Evolutionary conservation across 2,113 vertebrate species (phyloP).

Genomic region (Eonycteris spelaea): DNA sequence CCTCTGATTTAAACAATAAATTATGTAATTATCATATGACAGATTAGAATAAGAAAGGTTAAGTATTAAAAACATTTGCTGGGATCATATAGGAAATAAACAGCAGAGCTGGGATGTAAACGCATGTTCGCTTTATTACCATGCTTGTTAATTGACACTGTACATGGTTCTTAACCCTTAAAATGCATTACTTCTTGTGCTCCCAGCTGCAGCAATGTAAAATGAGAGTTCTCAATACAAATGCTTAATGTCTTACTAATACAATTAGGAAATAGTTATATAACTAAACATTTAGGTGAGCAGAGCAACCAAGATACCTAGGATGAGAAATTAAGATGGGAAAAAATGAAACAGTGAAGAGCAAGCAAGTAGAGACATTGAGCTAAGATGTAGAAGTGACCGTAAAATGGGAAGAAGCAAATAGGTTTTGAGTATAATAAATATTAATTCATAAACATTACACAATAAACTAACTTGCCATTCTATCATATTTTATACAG

Average conservation of each 20-base stretch:
- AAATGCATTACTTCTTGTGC: background rate
- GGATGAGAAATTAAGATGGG: background rate
- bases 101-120: background rate
- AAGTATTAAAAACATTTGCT: background rate
- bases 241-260: background rate
- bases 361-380: background rate
- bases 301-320: background rate
- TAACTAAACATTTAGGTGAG: background rate
- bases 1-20: background rate
- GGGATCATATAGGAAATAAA: background rate
- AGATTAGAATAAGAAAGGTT: background rate
- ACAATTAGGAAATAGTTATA: background rate
- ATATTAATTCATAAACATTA: background rate
- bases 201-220: background rate
- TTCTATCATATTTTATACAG: background rate
- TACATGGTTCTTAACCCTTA: background rate
- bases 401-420: background rate
- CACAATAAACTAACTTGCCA: background rate
- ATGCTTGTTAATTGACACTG: background rate
- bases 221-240: background rate
- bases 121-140: background rate
- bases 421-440: background rate
- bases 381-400: background rate
- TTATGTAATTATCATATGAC: background rate
- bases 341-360: background rate